phyloP scores from a whole-genome alignment of 2,797 vertebrate species.

The Chelidonichthys spinosus region DNA sequence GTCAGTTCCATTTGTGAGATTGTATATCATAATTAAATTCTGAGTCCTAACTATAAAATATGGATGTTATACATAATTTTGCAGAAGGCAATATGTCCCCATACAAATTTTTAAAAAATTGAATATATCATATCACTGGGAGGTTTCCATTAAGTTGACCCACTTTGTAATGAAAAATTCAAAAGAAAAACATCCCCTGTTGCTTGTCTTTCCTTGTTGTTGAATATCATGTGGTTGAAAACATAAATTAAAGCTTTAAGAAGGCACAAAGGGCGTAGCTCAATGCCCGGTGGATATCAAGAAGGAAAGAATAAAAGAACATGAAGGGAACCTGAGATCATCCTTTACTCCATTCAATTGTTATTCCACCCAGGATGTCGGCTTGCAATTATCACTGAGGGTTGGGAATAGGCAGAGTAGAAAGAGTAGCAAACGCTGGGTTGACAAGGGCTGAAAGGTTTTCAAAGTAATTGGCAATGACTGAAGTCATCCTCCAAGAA shows the following conservation, averaged over 20 bases:
- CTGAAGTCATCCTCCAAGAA: conserved; percentile 53
- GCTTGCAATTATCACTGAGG: conserved; percentile 65
- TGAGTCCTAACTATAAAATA: neutral
- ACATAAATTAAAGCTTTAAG: conserved; percentile 33
- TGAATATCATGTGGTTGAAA: conserved; percentile 23
- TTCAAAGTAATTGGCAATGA: conserved; percentile 60
- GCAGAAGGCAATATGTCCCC: neutral
- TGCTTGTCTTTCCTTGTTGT: conserved; percentile 3
- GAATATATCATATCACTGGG: neutral
- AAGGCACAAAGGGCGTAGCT: conserved; percentile 31
- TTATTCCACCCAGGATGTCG: conserved; percentile 69
- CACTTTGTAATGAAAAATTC: neutral
- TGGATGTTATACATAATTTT: neutral
- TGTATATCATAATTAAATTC: neutral
- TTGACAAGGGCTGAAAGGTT: conserved; percentile 58
- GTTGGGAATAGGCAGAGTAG: conserved; percentile 54
- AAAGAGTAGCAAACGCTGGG: conserved; percentile 42
- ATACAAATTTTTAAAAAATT: neutral
- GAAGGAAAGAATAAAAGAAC: conserved; percentile 49
- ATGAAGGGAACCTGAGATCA: conserved; percentile 53
- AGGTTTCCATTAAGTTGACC: neutral
- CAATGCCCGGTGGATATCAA: conserved; percentile 32
- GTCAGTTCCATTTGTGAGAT: neutral
- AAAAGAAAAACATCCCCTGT: neutral
- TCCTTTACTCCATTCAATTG: conserved; percentile 58